Evolutionary conservation across 2,113 vertebrate species (phyloP).

Genomic region (Chascanopsetta lugubris): DNA sequence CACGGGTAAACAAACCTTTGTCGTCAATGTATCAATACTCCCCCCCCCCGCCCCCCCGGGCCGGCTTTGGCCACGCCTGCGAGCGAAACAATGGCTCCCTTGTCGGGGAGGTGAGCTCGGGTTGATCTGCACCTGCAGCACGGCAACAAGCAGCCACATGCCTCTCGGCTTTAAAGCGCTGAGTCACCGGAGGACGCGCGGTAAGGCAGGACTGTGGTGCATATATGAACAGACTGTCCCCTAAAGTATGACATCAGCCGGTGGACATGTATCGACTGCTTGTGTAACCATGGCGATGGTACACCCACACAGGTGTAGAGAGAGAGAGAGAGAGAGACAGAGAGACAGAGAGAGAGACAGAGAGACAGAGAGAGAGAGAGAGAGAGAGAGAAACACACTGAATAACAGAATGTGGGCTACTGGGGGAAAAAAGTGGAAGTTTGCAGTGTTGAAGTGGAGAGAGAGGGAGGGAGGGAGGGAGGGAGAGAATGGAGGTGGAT

Average conservation of each 20-base stretch:
- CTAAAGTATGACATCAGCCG: conserved; percentile 61
- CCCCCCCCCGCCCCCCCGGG: too few species aligned
- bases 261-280: conserved; percentile 60
- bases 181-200: conserved; percentile 58
- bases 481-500: conserved; percentile 65
- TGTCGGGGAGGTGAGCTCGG: conserved; percentile 56
- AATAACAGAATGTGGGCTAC: conserved; percentile 57
- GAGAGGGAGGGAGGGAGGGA: conserved; percentile 56
- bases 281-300: conserved; percentile 64
- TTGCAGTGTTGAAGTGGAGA: conserved; percentile 50
- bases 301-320: conserved; percentile 66
- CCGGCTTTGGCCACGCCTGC: conserved; percentile 15
- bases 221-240: conserved; percentile 53
- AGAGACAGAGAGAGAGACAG: conserved; percentile 29
- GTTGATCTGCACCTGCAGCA: conserved; percentile 65
- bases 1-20: conserved; percentile 21
- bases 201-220: conserved; percentile 18
- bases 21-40: conserved; percentile 43
- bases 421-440: conserved; percentile 32
- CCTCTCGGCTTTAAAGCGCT: conserved; percentile 40
- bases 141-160: conserved; percentile 64
- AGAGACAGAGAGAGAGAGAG: conserved; percentile 1
- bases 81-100: conserved; percentile 63
- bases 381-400: conserved; percentile 10
- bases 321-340: conserved; percentile 2